Percentiles rank a stretch among this genome's conserved stretches.
These are phyloP conservation scores for Stylophora pistillata DNA, from an alignment of 64 coral and sea anemone species.

Conservation along the genomic window DNA sequence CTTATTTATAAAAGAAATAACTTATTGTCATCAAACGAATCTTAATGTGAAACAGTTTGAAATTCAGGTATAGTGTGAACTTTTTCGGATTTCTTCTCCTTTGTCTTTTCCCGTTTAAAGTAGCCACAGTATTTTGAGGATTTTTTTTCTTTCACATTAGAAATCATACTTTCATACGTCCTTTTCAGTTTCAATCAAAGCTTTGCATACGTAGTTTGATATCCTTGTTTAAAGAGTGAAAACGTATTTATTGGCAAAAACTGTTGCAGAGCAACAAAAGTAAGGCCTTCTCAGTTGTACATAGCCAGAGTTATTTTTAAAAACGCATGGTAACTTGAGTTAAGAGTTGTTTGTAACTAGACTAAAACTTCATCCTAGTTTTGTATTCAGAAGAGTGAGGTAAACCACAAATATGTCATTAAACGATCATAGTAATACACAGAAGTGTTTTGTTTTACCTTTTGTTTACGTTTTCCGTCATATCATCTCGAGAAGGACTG, in stretches of 20 bases:
- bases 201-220: not conserved
- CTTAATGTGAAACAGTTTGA: not conserved
- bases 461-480: not conserved
- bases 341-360: conserved; percentile 1
- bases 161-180: not conserved
- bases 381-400: conserved; percentile 23
- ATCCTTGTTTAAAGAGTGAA: not conserved
- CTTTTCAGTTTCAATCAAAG: not conserved
- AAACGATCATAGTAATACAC: not conserved
- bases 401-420: not conserved
- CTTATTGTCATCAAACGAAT: too few relatives aligned
- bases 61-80: not conserved
- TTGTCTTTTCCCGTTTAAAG: not conserved
- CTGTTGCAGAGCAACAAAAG: not conserved
- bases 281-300: not conserved
- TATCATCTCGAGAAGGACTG: not conserved
- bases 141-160: not conserved
- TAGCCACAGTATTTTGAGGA: not conserved
- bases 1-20: conserved; percentile 11
- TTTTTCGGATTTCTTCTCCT: not conserved
- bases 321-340: conserved; percentile 1
- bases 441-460: not conserved
- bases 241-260: conserved; percentile 12
- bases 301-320: not conserved
- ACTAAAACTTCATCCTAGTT: not conserved